Base-by-base conservation (phyloP, 2,888 invertebrate genomes). In the Operophtera brumata region DNA sequence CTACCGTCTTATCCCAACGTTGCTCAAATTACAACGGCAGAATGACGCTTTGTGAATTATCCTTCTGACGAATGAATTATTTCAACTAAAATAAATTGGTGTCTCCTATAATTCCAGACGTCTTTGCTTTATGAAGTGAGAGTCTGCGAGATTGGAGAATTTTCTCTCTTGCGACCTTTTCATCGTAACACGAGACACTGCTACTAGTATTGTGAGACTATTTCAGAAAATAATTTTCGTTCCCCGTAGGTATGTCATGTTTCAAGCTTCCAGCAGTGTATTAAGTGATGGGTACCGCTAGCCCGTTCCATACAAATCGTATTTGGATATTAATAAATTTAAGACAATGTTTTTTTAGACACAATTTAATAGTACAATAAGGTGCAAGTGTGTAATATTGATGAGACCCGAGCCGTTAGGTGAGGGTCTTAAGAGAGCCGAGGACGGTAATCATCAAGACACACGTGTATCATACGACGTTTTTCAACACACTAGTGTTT, bases 11-110 rank as follows among this genome's bases (percentile, higher is more conserved):
- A 53, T 13, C 39, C 12, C 54, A 46, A 70, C 72, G 67, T 72
- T 64, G 66, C 66, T 69, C 70, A 75, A 82, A 82, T 83, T 77
- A 77, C 77, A 65, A 67, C 65, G 62, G 64, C 64, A 70, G 73
- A 75, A 67, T 59, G 67, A 71, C 66, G 65, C 75, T 68, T 68
- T 64, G 65, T 64, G 71, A 78, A 75, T 78, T 78, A 80, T 80
- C 77, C 73, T 68, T 71, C 67, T 66, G 65, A 44, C 60, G 60
- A 72, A 70, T 70, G 67, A 75, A 76, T 75, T 71, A 75, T 75
- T 73, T 73, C 69, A 64, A 52, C 65, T 58, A 46, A 73, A 74
- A 69, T 74, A 75, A 75, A 74, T 75, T 74, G 68, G 65, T 70
- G 63, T 69, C 67, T 67, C 62, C 68, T 66, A 70, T 70, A 73